Base-by-base conservation (phyloP, 2,797 vertebrate species). In the Chromobotia macracanthus region DNA sequence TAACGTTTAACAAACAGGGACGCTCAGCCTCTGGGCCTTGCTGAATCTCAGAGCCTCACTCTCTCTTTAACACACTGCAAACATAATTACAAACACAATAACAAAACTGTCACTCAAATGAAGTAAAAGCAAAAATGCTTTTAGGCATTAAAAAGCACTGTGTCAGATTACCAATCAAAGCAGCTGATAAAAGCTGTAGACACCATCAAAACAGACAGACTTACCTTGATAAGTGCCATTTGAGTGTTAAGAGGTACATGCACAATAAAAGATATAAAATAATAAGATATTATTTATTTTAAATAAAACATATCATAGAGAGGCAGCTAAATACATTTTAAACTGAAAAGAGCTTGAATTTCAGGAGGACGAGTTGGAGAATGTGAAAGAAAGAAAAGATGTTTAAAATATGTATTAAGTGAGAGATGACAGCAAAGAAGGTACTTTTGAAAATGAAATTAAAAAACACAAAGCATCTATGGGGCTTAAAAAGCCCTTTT, bases 51-150 rank as follows among this genome's bases (percentile, higher is more conserved):
- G 18, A 13, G 55, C 12, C 5, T 25, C 73, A 44, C 55, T 66
- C 23, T 56, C 21, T 69, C 67, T 60, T 46, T 31, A 56, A 68
- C 31, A 77, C 23, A 18, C 64, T 76, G 11, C 28, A 75, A 75
- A 50, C 25, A 63, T 44, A 63, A 63, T n/a, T 9, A 53, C 63
- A 77, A 60, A 48, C 53, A 48, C 53, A 28, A 25, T 15, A 56
- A 19, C 51, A 67, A 76, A 76, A 76, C 63, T 15, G 21, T 67
- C 50, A 19, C 51, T 46, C 23, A 60, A 77, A 4, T 6, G 35
- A 67, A 53, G 15, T 55, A 23, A 66, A 76, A 31, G 71, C 21
- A 61, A n/a, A 73, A 48, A 10, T 15, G 31, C 61, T 64, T 64
- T 66, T 19, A 31, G 8, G 18, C 28, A 28, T 65, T 41, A 38